Conservation (phyloP, 1,140 invertebrate genomes). For the Zaprionus taronus region DNA sequence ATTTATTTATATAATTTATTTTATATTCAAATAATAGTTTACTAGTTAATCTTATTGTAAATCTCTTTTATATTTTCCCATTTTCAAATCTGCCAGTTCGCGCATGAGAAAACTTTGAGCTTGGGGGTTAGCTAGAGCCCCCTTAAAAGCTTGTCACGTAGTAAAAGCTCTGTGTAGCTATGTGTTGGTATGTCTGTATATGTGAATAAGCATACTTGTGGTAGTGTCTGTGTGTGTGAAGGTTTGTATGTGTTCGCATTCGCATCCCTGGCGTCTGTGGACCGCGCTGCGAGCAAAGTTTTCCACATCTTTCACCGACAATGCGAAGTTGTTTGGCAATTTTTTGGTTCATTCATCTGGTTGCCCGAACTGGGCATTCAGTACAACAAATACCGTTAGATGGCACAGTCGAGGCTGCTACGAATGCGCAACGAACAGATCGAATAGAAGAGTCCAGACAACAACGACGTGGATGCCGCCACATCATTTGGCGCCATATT, state of each 20-base stretch:
- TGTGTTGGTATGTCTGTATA: background rate
- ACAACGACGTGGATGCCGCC: constrained; percentile 48
- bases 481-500: constrained; percentile 74
- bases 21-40: no score
- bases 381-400: constrained; percentile 69
- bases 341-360: constrained; percentile 73
- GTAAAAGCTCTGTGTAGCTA: constrained; percentile 38
- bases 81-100: constrained; percentile 14
- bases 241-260: background rate
- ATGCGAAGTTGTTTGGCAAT: constrained; percentile 65
- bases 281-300: constrained; percentile 60
- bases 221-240: background rate
- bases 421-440: constrained; percentile 30
- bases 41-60: no score
- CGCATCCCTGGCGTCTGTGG: constrained; percentile 24
- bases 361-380: constrained; percentile 36
- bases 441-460: constrained; percentile 22
- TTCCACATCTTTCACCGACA: constrained; percentile 59
- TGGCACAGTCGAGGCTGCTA: constrained; percentile 53
- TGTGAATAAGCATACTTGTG: background rate
- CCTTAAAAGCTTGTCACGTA: constrained; percentile 47
- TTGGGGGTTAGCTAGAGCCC: constrained; percentile 13
- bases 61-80: background rate
- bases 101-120: constrained; percentile 3
- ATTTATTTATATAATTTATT: no score